Evolutionary conservation across 2,888 invertebrate genomes (phyloP).

Genomic region (Thysanoteuthis rhombus): DNA sequence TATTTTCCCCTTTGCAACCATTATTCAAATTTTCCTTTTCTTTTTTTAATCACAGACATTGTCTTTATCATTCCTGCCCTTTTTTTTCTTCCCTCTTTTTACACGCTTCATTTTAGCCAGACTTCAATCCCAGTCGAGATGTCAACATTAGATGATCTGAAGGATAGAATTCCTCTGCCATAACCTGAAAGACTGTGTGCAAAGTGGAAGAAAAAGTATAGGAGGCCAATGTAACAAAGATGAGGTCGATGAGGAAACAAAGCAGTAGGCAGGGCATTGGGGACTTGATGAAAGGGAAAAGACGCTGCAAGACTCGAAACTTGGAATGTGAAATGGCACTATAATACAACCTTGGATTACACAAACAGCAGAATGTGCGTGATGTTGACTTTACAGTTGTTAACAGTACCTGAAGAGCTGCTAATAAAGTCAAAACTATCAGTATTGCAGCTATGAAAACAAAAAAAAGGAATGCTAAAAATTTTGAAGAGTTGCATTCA

Average conservation of each 20-base stretch:
- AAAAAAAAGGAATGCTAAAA: constrained; percentile 39
- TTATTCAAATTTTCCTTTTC: too few relatives aligned
- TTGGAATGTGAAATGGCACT: constrained; percentile 29
- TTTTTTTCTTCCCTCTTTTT: neutral
- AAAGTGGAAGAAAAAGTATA: constrained; percentile 43
- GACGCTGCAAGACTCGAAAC: constrained; percentile 27
- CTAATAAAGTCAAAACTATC: constrained; percentile 46
- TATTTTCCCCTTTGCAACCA: too few relatives aligned
- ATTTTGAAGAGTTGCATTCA: constrained; percentile 47
- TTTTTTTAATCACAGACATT: too few relatives aligned
- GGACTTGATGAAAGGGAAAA: constrained; percentile 45
- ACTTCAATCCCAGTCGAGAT: constrained; percentile 33
- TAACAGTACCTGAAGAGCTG: constrained; percentile 49
- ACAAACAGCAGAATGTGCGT: constrained; percentile 50
- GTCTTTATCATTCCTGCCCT: neutral
- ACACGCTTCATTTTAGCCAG: neutral
- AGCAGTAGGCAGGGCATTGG: constrained; percentile 52
- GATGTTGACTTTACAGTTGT: constrained; percentile 38
- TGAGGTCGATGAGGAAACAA: constrained; percentile 38
- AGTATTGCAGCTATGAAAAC: constrained; percentile 38
- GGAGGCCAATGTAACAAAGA: constrained; percentile 38
- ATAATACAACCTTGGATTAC: constrained; percentile 50
- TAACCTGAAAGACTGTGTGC: constrained; percentile 44
- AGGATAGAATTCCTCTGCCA: constrained; percentile 59
- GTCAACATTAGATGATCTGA: constrained; percentile 61